Evolutionary conservation across 2,888 invertebrate species (phyloP), one percentile per base, ranked within the genome.

Genomic region (Coecobrya sp.): DNA sequence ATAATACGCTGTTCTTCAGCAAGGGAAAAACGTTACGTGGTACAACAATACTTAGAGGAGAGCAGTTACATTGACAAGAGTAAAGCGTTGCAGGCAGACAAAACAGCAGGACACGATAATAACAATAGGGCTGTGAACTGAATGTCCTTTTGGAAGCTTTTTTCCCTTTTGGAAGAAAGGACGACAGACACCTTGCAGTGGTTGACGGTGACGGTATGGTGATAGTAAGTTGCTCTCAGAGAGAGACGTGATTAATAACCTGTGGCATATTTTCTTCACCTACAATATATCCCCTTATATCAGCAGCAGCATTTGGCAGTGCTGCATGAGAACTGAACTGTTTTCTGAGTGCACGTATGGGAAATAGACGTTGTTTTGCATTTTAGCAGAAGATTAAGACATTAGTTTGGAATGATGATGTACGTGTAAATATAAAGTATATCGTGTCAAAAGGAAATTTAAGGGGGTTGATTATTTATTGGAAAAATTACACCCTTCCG

Each of bases 141-240:
- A 87, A 55, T 90, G 91, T 91, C 91, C 91, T 91, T 84, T 86
- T 91, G 85, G 91, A 86, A 91, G 45, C 52, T 19, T 73, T 76
- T 85, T 88, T 89, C 68, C 55, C 79, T 79, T 49, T 76, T 86
- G 79, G 91, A 86, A 89, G 68, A 89, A 89, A 86, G 91, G 86
- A 86, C 86, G 65, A 76, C 88, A 91, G 91, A 91, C 91, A 91
- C 91, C 91, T 91, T 91, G 91, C 91, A 91, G 86, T 86, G 62
- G 42, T 91, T 86, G 91, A 65, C 79, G 81, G 91, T 91, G 86
- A 86, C 86, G 86, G 91, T 90, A 70, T 76, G 70, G 73, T 89
- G 82, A 82, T 70, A 68, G 89, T 89, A 70, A n/a, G 52, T 73
- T 62, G 89, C 55, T 68, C 88, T 45, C 88, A 59, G 81, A 52